Conservation (phyloP, 1,140 invertebrate genomes). For the Pogonognathellus flavescens region DNA sequence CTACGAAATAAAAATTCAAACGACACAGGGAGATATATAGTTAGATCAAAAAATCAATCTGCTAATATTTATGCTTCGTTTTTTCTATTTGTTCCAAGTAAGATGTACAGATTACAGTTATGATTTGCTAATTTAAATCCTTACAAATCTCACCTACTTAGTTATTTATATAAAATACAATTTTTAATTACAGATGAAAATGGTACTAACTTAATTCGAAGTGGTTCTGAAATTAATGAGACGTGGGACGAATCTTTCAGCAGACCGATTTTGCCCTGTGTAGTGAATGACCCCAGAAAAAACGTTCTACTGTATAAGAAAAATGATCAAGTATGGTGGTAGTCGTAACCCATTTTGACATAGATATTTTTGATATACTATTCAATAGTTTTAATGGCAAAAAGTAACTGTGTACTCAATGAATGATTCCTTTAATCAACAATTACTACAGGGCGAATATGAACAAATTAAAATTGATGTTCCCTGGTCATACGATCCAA, state of each 20-base stretch:
- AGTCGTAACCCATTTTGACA: neutral
- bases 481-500: slow-evolving; percentile 33
- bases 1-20: slow-evolving; percentile 53
- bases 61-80: slow-evolving; percentile 37
- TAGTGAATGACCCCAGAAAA: slow-evolving; percentile 41
- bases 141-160: neutral
- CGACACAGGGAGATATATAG: slow-evolving; percentile 56
- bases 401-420: neutral
- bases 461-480: neutral
- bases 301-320: slow-evolving; percentile 19
- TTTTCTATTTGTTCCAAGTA: slow-evolving; percentile 58
- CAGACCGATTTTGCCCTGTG: slow-evolving; percentile 41
- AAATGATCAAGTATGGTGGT: neutral
- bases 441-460: neutral
- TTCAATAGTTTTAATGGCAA: neutral
- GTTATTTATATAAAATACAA: neutral
- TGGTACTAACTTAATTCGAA: slow-evolving; percentile 15
- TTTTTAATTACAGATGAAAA: slow-evolving; percentile 6
- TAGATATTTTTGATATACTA: neutral
- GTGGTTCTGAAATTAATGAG: slow-evolving; percentile 44
- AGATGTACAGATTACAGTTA: neutral
- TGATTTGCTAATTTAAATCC: neutral
- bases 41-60: slow-evolving; percentile 29
- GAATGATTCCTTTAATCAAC: neutral
- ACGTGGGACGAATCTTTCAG: slow-evolving; percentile 10